Evolutionary conservation across 1,140 invertebrate species (phyloP).

Genomic region (Mya arenaria): DNA sequence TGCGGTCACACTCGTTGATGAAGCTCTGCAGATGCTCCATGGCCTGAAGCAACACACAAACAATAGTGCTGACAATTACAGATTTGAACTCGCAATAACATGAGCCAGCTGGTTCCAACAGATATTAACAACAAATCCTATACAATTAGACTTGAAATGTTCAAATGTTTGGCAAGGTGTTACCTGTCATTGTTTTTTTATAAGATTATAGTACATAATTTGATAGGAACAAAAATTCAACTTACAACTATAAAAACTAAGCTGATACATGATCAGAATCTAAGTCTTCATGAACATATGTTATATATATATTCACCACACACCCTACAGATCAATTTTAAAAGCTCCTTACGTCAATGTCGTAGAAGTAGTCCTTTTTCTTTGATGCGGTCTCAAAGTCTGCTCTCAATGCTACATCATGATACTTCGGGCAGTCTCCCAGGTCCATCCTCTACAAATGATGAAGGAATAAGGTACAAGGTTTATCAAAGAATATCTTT

Average conservation of each 20-base stretch:
- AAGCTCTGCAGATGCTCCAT: slow-evolving; percentile 98
- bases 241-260: too few relatives aligned
- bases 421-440: slow-evolving; percentile 98
- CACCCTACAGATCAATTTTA: too few relatives aligned
- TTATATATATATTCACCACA: too few relatives aligned
- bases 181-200: too few relatives aligned
- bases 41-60: slow-evolving; percentile 85
- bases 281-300: too few relatives aligned
- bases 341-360: slow-evolving; percentile 98
- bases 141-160: too few relatives aligned
- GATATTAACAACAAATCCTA: neutral
- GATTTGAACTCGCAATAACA: neutral
- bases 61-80: neutral
- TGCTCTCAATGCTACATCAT: slow-evolving; percentile 97
- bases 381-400: slow-evolving; percentile 97
- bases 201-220: too few relatives aligned
- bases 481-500: too few relatives aligned
- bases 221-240: too few relatives aligned
- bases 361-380: slow-evolving; percentile 97
- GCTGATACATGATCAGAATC: too few relatives aligned
- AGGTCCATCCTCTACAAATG: slow-evolving; percentile 95
- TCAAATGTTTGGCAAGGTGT: too few relatives aligned
- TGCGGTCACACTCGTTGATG: slow-evolving; percentile 96
- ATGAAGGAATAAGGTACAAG: too few relatives aligned
- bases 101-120: neutral